Evolutionary conservation across 1,140 invertebrate genomes (phyloP).

Genomic region (Panagrolaimus sp.): DNA sequence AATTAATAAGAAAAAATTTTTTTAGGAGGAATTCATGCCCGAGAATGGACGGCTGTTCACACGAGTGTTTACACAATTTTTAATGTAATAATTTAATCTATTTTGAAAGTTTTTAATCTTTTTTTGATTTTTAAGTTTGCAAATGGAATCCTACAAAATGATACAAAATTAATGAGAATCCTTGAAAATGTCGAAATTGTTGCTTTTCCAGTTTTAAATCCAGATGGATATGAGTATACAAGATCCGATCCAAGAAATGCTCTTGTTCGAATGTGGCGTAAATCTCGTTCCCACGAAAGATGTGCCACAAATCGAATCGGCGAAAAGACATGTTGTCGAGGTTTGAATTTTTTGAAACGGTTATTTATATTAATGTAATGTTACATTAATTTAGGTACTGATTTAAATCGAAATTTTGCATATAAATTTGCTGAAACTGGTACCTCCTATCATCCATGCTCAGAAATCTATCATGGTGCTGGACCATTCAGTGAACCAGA

Average conservation of each 20-base stretch:
- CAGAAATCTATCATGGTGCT: constrained; percentile 55
- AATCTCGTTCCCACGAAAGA: constrained; percentile 44
- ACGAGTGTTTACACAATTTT: constrained; percentile 58
- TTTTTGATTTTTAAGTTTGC: constrained; percentile 32
- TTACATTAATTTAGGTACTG: constrained; percentile 36
- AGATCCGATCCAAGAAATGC: constrained; percentile 53
- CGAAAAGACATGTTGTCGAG: constrained; percentile 39
- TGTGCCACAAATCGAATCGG: constrained; percentile 51
- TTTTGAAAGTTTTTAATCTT: constrained; percentile 15
- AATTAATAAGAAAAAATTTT: not conserved
- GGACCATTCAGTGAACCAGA: constrained; percentile 56
- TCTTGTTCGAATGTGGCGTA: constrained; percentile 44
- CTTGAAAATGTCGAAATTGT: constrained; percentile 62
- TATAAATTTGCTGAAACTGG: constrained; percentile 49
- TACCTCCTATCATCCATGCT: constrained; percentile 55
- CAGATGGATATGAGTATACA: constrained; percentile 63
- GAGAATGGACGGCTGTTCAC: constrained; percentile 57
- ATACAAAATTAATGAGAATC: constrained; percentile 51
- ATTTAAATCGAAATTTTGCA: constrained; percentile 52
- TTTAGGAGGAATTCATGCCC: constrained; percentile 23
- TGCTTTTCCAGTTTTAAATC: constrained; percentile 68
- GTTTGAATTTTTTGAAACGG: too few relatives aligned
- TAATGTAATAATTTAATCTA: constrained; percentile 35
- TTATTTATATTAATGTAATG: too few relatives aligned
- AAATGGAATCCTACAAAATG: constrained; percentile 40